phyloP scores from a whole-genome alignment of 2,113 vertebrate genomes.

The Onychorhynchus coronatus region DNA sequence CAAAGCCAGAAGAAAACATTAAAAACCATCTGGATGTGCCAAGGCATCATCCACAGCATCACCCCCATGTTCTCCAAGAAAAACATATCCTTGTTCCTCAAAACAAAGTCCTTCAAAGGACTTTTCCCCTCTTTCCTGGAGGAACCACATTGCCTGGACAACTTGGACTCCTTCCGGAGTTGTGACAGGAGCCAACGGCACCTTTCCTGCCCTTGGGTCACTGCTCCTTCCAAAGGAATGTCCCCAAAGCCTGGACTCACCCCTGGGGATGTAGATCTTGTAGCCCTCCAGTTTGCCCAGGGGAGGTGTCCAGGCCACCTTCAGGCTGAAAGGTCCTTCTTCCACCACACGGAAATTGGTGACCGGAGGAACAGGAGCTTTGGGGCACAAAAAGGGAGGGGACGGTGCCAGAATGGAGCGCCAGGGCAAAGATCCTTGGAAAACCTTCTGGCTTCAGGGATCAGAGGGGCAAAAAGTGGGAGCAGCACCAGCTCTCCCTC shows the following conservation, averaged over 20 bases:
- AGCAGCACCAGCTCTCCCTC: background rate
- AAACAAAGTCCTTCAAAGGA: background rate
- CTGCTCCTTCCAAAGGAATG: background rate
- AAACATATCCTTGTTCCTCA: background rate
- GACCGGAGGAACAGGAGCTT: conserved; percentile 81
- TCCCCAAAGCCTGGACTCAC: conserved; percentile 58
- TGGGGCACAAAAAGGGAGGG: background rate
- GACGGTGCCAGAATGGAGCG: background rate
- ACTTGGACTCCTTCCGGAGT: background rate
- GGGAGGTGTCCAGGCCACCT: conserved; percentile 83
- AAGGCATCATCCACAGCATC: background rate
- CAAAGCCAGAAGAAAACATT: background rate
- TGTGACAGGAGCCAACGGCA: background rate
- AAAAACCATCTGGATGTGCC: background rate
- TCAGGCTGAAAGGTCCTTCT: conserved; percentile 83
- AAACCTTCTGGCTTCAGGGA: background rate
- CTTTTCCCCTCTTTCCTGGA: background rate
- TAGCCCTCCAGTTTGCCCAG: conserved; percentile 78
- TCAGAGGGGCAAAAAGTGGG: background rate
- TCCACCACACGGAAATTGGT: conserved; percentile 88
- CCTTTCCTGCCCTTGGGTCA: background rate
- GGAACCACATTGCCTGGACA: background rate
- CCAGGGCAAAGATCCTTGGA: background rate
- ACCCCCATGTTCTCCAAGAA: too few species aligned
- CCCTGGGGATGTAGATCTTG: conserved; percentile 85